Conservation (phyloP, 2,888 invertebrate genomes). For the Pheosia gnoma region DNA sequence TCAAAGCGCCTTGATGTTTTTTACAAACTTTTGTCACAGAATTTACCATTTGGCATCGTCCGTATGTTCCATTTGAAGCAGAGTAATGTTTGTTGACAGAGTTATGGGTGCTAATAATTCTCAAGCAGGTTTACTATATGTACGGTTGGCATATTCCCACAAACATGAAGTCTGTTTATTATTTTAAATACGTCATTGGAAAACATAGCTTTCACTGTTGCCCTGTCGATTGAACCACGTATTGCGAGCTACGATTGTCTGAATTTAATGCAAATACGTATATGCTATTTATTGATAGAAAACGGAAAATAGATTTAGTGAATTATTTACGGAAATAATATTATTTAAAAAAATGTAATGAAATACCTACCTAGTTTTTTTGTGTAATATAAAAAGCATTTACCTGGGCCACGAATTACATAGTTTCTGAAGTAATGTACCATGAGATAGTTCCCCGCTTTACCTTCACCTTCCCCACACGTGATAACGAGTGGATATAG, state of each 20-base stretch:
- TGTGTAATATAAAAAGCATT: constrained; percentile 9
- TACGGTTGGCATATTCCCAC: too few species aligned
- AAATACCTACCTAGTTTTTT: too few species aligned
- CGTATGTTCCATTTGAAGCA: not conserved
- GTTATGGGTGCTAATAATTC: not conserved
- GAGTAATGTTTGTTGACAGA: constrained; percentile 12
- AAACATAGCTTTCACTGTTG: too few species aligned
- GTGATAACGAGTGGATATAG: constrained; percentile 93
- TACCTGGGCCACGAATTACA: constrained; percentile 88
- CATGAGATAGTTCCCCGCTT: constrained; percentile 90
- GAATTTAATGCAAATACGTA: too few species aligned
- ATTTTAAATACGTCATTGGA: too few species aligned
- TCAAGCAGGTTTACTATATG: too few species aligned
- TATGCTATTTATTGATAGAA: too few species aligned
- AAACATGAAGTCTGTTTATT: too few species aligned
- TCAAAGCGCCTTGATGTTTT: constrained; percentile 56
- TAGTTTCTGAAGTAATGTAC: constrained; percentile 91
- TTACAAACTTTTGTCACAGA: constrained; percentile 47
- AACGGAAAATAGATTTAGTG: too few species aligned
- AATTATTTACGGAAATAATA: too few species aligned
- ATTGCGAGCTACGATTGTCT: not conserved
- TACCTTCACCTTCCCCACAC: constrained; percentile 88
- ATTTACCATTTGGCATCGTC: constrained; percentile 44
- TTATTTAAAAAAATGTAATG: too few species aligned
- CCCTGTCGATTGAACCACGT: too few species aligned